Evolutionary conservation across 2,113 vertebrate genomes (phyloP).

Genomic region (Burhinus oedicnemus): DNA sequence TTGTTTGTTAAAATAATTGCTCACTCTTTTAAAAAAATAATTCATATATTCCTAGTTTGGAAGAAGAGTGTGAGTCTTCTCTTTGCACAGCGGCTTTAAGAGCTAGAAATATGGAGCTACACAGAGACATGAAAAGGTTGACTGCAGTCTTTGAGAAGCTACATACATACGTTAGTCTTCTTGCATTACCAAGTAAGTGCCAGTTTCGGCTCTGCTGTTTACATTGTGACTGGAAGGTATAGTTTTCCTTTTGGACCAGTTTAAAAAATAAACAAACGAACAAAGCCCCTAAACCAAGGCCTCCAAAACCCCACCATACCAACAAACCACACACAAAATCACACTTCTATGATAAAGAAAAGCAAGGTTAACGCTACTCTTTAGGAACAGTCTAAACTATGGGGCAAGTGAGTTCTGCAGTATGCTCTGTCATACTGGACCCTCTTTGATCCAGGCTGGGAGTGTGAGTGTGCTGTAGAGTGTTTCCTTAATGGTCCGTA

Average conservation of each 20-base stretch:
- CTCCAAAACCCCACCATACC: background rate
- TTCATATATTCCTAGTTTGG: constrained; percentile 83
- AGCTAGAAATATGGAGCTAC: constrained; percentile 88
- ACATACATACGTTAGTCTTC: constrained; percentile 86
- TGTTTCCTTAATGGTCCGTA: background rate
- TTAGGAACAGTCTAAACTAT: background rate
- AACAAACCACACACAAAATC: background rate
- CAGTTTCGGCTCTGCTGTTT: background rate
- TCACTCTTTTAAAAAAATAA: constrained; percentile 38
- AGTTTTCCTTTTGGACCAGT: background rate
- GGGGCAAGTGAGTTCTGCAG: background rate
- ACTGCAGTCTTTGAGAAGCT: constrained; percentile 91
- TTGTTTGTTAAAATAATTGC: constrained; percentile 20
- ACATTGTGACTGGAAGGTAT: background rate
- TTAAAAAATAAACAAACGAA: background rate
- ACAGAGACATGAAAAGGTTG: constrained; percentile 86
- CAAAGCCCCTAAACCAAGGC: background rate
- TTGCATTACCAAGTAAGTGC: constrained; percentile 91
- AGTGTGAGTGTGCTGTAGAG: background rate
- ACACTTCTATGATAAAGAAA: background rate
- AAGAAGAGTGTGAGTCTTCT: constrained; percentile 92
- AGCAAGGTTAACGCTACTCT: background rate
- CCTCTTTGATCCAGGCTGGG: background rate
- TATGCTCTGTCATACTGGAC: background rate
- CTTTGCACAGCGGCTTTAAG: constrained; percentile 88